Evolutionary conservation across 2,888 invertebrate genomes (phyloP).

Genomic region (Parapristionchus giblindavisi): DNA sequence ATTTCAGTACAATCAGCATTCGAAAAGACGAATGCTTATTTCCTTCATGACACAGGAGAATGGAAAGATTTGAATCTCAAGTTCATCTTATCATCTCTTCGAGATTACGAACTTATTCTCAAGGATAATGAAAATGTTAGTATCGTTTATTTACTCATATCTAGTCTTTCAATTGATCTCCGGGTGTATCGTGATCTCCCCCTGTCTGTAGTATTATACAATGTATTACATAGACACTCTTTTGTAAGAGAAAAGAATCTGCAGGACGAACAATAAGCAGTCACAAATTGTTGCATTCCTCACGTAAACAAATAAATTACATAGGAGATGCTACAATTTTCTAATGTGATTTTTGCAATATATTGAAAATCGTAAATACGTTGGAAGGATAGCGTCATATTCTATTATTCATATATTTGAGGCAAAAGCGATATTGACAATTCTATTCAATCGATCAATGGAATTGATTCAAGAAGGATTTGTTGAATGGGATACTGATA

Average conservation of each 20-base stretch:
- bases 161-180: no score
- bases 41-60: constrained; percentile 86
- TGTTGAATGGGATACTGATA: constrained; percentile 80
- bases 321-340: no score
- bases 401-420: not conserved
- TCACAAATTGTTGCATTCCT: no score
- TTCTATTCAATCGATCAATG: constrained; percentile 44
- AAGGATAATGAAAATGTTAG: constrained; percentile 9
- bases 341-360: no score
- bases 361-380: not conserved
- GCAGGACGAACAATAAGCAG: no score
- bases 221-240: no score
- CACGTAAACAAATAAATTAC: no score
- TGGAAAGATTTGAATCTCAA: constrained; percentile 93
- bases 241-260: no score
- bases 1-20: constrained; percentile 82
- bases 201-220: no score
- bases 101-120: constrained; percentile 76
- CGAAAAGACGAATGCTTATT: constrained; percentile 83
- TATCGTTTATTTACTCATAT: no score
- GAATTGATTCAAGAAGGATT: constrained; percentile 46
- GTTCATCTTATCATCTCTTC: constrained; percentile 78
- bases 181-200: no score
- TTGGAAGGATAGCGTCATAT: not conserved
- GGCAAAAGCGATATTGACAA: constrained; percentile 33